Percentiles rank a stretch among this genome's conserved stretches.
Evolutionary conservation across 2,113 vertebrate genomes (phyloP).

Genomic region (Herpetotheres cachinnans): DNA sequence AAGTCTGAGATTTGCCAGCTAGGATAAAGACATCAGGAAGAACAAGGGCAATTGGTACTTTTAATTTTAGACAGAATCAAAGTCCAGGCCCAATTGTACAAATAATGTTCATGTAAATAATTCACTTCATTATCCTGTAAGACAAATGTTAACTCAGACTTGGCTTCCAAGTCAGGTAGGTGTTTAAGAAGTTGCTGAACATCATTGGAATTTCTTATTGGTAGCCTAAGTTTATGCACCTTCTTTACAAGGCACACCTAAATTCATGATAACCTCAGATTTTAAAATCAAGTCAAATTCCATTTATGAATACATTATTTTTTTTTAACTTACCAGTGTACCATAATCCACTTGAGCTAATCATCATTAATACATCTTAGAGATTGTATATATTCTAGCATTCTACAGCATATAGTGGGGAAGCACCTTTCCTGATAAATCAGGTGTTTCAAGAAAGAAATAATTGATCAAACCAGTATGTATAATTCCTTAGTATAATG

Average conservation of each 20-base stretch:
- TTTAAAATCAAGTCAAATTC: background rate
- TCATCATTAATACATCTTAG: background rate
- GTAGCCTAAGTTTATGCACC: background rate
- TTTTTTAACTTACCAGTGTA: background rate
- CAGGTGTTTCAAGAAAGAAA: background rate
- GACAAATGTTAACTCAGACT: background rate
- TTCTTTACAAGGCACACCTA: background rate
- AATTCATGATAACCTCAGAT: background rate
- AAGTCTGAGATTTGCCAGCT: background rate
- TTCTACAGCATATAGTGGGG: background rate
- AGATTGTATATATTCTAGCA: background rate
- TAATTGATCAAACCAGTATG: background rate
- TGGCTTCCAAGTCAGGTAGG: background rate
- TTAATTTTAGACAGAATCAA: background rate
- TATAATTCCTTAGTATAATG: background rate
- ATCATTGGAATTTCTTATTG: background rate
- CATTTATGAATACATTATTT: background rate
- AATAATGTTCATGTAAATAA: background rate
- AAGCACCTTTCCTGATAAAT: background rate
- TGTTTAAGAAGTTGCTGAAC: background rate
- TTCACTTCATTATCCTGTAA: background rate
- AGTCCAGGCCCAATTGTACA: background rate
- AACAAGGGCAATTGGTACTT: background rate
- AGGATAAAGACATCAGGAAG: background rate
- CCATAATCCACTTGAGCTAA: background rate